Base-by-base conservation (phyloP, 2,113 vertebrate genomes). In the Pseudopodoces humilis region DNA sequence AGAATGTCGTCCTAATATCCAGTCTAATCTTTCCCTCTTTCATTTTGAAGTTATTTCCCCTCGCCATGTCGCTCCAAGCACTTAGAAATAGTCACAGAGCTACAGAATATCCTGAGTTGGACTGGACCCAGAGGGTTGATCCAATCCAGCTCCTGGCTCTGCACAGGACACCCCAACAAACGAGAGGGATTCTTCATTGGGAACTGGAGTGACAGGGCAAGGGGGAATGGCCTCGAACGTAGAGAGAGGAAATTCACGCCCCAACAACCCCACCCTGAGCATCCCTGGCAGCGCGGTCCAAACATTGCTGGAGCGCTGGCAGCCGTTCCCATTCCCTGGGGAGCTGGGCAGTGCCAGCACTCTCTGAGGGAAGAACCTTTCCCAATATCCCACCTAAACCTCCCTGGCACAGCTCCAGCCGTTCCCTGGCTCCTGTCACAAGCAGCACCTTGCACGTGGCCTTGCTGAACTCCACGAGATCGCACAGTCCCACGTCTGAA, bases 241-340 rank as follows among this genome's bases (percentile, higher is more conserved):
- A 47, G 49, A 46, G 41, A 33, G 5, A 21, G 39, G n/a, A 56
- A n/a, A 64, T 47, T 15, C 18, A 20, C 10, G 5, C 2, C 28
- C 4, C n/a, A 23, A 0, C n/a, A 23, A 10, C 1, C 18, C n/a
- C 58, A 39, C 0, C n/a, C 43, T 43, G 52, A 0, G 25, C 55
- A 50, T 13, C 16, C 44, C 37, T 44, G 65, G 31, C 1, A 35
- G 43, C 7, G 10, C 0, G 49, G 52, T 0, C 47, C 47, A 2
- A 25, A 16, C 1, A 4, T 15, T n/a, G 55, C 80, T 10, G 31
- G 37, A 70, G 65, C 79, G 50, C 30, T 15, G 53, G 13, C 31
- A 58, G 52, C 52, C 13, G 39, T 35, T 35, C 9, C 31, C 62
- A 7, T 65, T n/a, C 53, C 37, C 11, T 43, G 82, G n/a, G 39